Percentiles rank a stretch among this genome's conserved stretches.
These are phyloP conservation scores for Listrodromus nycthemerus DNA, from an alignment of 2,888 invertebrate genomes.

Conservation along the genomic window DNA sequence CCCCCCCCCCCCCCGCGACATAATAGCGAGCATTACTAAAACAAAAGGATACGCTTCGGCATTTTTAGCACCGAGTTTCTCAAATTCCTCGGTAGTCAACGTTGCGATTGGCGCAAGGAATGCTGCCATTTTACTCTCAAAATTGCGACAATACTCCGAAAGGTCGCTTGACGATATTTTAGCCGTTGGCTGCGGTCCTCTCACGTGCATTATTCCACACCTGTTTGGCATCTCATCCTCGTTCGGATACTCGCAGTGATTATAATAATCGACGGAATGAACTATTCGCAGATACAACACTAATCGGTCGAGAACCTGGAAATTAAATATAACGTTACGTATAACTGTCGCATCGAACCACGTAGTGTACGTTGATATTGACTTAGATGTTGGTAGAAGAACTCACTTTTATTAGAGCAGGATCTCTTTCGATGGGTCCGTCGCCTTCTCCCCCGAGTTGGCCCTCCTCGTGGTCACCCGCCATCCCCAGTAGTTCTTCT, in stretches of 20 bases:
- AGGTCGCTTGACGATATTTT: conserved; percentile 91
- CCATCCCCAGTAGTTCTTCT: conserved; percentile 94
- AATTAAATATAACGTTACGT: neutral
- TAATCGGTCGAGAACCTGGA: conserved; percentile 88
- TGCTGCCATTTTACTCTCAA: conserved; percentile 96
- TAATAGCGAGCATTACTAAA: conserved; percentile 14
- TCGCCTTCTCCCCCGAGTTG: conserved; percentile 83
- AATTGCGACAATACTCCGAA: conserved; percentile 91
- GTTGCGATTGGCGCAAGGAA: conserved; percentile 93
- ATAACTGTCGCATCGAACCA: neutral
- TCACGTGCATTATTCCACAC: conserved; percentile 98
- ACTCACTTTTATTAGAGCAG: conserved; percentile 89
- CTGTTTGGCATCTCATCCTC: conserved; percentile 99
- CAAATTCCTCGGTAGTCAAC: conserved; percentile 91
- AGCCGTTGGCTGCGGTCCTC: conserved; percentile 94
- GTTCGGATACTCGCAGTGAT: conserved; percentile 99
- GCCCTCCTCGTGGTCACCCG: conserved; percentile 85
- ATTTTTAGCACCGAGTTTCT: conserved; percentile 93
- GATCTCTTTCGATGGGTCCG: conserved; percentile 89
- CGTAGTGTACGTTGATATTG: neutral
- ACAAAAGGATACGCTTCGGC: conserved; percentile 86
- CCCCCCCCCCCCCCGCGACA: no score
- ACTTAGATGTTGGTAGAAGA: conserved; percentile 8
- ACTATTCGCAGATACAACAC: conserved; percentile 97
- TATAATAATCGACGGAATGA: conserved; percentile 99